phyloP scores from a whole-genome alignment of 2,797 vertebrate species.

The Fundulus diaphanus region DNA sequence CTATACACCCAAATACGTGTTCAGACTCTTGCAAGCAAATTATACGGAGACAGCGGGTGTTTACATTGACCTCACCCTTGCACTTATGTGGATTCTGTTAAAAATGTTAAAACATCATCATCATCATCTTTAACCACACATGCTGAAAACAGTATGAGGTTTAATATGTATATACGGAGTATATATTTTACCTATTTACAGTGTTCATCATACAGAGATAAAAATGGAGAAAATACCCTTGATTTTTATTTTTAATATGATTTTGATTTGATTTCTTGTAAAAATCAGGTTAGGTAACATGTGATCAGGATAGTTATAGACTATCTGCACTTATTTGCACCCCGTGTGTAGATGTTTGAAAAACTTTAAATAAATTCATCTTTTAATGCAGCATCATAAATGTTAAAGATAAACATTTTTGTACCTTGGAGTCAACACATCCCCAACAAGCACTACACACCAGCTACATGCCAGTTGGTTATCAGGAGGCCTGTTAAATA shows the following conservation, averaged over 20 bases:
- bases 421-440: neutral
- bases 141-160: neutral
- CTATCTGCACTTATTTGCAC: neutral
- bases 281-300: neutral
- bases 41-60: neutral
- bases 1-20: conserved; percentile 4
- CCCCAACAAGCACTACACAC: too few relatives aligned
- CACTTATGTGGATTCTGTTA: conserved; percentile 3
- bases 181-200: neutral
- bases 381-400: neutral
- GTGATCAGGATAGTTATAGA: neutral
- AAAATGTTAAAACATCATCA: conserved; percentile 10
- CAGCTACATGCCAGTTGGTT: neutral
- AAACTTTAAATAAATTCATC: neutral
- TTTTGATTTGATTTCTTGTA: neutral
- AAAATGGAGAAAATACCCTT: neutral
- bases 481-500: neutral
- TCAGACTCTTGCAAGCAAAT: conserved; percentile 15
- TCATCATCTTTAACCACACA: conserved; percentile 8
- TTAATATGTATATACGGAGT: neutral
- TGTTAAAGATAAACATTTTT: neutral
- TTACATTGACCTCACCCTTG: conserved; percentile 4
- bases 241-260: neutral
- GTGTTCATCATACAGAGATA: neutral
- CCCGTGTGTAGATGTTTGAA: neutral